Conservation (phyloP, 2,113 vertebrate genomes). For the Struthio camelus region DNA sequence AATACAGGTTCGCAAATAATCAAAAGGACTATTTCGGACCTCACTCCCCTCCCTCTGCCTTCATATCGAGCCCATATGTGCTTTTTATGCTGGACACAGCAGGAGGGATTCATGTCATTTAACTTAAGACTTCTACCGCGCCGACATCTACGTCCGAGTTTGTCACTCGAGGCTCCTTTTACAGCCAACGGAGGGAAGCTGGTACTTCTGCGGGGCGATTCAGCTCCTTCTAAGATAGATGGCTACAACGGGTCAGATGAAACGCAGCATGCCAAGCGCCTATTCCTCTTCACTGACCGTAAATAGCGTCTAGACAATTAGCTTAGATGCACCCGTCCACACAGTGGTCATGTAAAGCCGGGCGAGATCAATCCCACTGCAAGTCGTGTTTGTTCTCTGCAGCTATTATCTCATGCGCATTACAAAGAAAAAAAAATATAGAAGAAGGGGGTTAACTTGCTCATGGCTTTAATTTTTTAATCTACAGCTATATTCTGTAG, state of each 20-base stretch:
- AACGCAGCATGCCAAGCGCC: neutral
- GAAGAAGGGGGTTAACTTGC: too few species aligned
- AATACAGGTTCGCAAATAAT: neutral
- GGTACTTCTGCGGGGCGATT: neutral
- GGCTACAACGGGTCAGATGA: slow-evolving; percentile 1
- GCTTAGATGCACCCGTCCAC: neutral
- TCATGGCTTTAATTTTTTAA: neutral
- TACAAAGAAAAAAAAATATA: neutral
- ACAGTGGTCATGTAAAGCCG: neutral
- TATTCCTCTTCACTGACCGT: neutral
- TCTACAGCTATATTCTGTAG: neutral
- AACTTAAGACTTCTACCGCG: neutral
- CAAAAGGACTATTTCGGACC: neutral
- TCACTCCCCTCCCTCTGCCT: neutral
- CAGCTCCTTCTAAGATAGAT: neutral
- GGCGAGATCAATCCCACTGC: neutral
- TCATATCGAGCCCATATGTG: neutral
- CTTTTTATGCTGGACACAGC: neutral
- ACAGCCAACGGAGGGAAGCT: neutral
- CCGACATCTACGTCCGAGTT: rapidly evolving
- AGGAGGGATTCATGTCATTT: neutral
- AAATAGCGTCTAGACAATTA: neutral
- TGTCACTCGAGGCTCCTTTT: neutral
- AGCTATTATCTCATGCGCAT: neutral
- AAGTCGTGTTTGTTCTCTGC: neutral